Evolutionary conservation across 2,797 vertebrate genomes (phyloP).

Genomic region (Uromys caudimaculatus): DNA sequence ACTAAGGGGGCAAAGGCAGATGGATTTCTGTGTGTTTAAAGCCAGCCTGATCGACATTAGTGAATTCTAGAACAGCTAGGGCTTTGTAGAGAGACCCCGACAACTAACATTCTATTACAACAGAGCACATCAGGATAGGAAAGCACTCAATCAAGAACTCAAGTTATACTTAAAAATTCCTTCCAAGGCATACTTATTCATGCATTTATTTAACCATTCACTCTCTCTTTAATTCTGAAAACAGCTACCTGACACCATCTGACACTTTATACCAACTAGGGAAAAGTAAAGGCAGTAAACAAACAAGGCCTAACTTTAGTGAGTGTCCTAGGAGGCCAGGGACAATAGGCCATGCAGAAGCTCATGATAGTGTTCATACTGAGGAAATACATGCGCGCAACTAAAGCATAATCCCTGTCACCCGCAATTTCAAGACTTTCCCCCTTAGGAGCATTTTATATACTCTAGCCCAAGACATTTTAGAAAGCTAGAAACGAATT

Average conservation of each 20-base stretch:
- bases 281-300: neutral
- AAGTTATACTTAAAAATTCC: neutral
- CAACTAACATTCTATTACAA: neutral
- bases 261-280: slow-evolving; percentile 31
- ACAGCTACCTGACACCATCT: neutral
- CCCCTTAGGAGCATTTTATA: neutral
- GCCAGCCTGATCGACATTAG: neutral
- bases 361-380: neutral
- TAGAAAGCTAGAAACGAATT: slow-evolving; percentile 34
- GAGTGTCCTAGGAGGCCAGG: neutral
- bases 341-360: neutral
- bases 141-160: neutral
- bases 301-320: slow-evolving; percentile 13
- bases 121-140: neutral
- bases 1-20: neutral
- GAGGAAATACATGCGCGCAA: neutral
- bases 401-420: neutral
- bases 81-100: neutral
- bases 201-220: neutral
- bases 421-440: neutral
- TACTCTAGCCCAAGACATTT: neutral
- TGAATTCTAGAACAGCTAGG: neutral
- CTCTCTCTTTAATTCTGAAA: slow-evolving; percentile 29
- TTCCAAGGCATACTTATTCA: neutral
- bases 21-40: neutral